Base-by-base conservation (phyloP, 2,113 vertebrate genomes). In the Edolisoma coerulescens region DNA sequence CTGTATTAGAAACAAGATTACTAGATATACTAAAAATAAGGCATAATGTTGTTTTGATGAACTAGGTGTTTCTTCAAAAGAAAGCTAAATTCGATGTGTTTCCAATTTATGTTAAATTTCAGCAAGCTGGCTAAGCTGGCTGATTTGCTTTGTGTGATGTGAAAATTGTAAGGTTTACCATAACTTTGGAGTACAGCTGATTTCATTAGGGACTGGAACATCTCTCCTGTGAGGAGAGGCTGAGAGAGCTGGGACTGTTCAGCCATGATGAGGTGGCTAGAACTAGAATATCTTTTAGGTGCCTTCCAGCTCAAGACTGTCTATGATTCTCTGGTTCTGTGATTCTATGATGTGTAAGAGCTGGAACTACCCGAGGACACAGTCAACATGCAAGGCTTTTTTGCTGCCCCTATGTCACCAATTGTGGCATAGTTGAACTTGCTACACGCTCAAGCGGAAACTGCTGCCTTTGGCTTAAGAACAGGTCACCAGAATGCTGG, bases 371-470 rank as follows among this genome's bases (percentile, higher is more conserved):
- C 7, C 0, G 4, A 71, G 73, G 10, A 22, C 35, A 60, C 2
- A 3, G n/a, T 17, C 41, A 42, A 6, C 2, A 2, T 11, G 11
- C 3, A 1, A 59, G 32, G 17, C 42, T 71, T 68, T 10, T 67
- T 37, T 71, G 47, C 35, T 83, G 18, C 8, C 16, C 39, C 9
- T 32, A 0, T 23, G 50, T 47, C 60, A 47, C 52, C 44, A 32
- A 22, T 20, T 79, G 70, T 93, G 91, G 81, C 30, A 5, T 27
- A 18, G 27, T 13, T 39, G 53, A 76, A 35, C 63, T 81, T 64
- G 23, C 7, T 12, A 2, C 24, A 42, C 0, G 0, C 39, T 84
- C 12, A 33, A 50, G 27, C 32, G 35, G 50, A 45, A 76, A 27
- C 56, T 88, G 32, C 19, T 52, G 75, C 35, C 60, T n/a, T 32